A percentile compares a stretch with the other conserved stretches of the same genome.
Conservation (phyloP, 1,140 invertebrate species). For the Linepithema humile region DNA sequence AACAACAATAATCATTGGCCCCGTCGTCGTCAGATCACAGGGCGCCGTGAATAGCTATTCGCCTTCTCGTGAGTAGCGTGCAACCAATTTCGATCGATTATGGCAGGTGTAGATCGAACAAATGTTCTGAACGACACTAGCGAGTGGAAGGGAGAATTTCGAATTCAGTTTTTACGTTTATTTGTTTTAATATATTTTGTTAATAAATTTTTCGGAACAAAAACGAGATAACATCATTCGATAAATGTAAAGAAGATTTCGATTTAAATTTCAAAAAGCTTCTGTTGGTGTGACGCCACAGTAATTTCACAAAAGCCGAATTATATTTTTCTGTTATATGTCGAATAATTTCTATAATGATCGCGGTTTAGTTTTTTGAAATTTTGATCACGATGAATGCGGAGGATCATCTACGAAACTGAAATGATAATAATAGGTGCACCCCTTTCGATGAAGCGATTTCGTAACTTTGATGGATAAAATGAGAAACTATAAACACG, state of each 20-base stretch:
- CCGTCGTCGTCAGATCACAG: constrained; percentile 70
- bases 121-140: not conserved
- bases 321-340: constrained; percentile 4
- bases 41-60: constrained; percentile 57
- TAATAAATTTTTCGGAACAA: not conserved
- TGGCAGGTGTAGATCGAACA: constrained; percentile 47
- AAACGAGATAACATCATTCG: not conserved
- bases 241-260: not conserved
- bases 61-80: constrained; percentile 4
- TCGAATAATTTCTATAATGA: not conserved
- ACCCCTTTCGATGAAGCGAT: not conserved
- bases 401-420: not conserved
- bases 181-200: not conserved
- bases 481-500: constrained; percentile 19
- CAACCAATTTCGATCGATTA: constrained; percentile 69
- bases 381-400: not conserved
- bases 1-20: constrained; percentile 60
- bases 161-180: no score
- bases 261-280: not conserved
- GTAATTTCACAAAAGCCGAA: not conserved
- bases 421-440: constrained; percentile 3
- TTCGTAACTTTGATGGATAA: not conserved
- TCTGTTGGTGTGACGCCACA: no score
- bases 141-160: not conserved
- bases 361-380: not conserved